Conservation (phyloP, 2,797 vertebrate genomes). For the Micropoecilia bifurca region DNA sequence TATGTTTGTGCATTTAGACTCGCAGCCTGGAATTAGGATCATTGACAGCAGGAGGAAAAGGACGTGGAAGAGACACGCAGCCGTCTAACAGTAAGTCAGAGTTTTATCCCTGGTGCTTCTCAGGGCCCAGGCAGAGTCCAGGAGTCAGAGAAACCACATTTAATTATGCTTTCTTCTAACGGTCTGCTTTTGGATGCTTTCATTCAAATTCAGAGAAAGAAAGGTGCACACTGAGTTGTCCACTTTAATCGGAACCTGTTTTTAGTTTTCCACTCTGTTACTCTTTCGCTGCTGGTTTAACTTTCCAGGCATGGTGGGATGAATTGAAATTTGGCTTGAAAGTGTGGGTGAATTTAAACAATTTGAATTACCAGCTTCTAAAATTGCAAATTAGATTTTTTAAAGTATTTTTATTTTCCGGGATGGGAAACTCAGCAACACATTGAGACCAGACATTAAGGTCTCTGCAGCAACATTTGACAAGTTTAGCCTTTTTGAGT, state of each 20-base stretch:
- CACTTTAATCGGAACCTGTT: not conserved
- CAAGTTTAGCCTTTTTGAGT: not conserved
- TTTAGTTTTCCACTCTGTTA: not conserved
- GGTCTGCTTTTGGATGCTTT: not conserved
- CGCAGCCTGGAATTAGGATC: slow-evolving; percentile 62
- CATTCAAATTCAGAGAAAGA: not conserved
- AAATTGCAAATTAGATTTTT: not conserved
- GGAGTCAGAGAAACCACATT: not conserved
- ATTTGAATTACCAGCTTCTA: not conserved
- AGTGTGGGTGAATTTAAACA: not conserved
- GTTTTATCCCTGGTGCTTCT: slow-evolving; percentile 1
- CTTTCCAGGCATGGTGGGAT: slow-evolving; percentile 1
- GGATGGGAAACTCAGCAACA: slow-evolving; percentile 45
- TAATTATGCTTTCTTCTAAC: not conserved
- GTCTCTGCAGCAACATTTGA: slow-evolving; percentile 8
- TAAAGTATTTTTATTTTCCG: not conserved
- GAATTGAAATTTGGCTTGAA: not conserved
- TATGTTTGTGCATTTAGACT: slow-evolving; percentile 65
- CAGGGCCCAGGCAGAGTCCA: not conserved
- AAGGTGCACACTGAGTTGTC: slow-evolving; percentile 15
- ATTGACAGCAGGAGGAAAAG: slow-evolving; percentile 56
- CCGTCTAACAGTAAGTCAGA: slow-evolving; percentile 61
- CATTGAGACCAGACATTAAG: slow-evolving; percentile 11
- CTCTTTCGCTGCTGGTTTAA: not conserved
- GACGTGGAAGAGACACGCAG: slow-evolving; percentile 52